Conservation (phyloP, 1,140 invertebrate species). For the Ceratina australensis region DNA sequence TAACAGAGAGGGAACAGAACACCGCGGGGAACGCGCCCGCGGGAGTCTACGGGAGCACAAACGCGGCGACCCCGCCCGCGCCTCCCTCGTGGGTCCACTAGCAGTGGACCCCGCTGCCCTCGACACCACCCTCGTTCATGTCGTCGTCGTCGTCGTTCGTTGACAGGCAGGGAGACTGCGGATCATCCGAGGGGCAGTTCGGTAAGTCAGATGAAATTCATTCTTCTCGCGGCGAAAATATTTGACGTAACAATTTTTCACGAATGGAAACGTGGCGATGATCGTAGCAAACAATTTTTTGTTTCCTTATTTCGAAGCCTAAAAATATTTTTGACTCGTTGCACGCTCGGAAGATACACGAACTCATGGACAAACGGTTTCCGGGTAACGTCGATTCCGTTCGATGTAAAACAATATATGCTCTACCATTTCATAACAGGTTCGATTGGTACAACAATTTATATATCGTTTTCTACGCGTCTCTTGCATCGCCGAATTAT, state of each 20-base stretch:
- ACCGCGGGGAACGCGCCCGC: slow-evolving; percentile 61
- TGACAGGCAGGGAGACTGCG: slow-evolving; percentile 65
- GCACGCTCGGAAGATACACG: not conserved
- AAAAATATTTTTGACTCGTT: not conserved
- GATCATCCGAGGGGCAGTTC: slow-evolving; percentile 64
- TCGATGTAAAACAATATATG: slow-evolving; percentile 61
- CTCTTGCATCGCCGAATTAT: slow-evolving; percentile 37
- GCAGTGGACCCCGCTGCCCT: slow-evolving; percentile 73
- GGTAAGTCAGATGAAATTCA: slow-evolving; percentile 65
- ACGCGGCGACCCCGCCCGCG: slow-evolving; percentile 80
- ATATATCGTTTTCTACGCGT: slow-evolving; percentile 54
- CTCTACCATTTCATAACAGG: slow-evolving; percentile 53
- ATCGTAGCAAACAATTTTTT: not conserved
- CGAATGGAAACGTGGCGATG: not conserved
- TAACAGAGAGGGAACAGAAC: no score
- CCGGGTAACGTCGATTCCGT: slow-evolving; percentile 44
- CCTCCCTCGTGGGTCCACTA: slow-evolving; percentile 86
- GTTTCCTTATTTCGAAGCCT: not conserved
- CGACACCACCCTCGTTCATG: slow-evolving; percentile 67
- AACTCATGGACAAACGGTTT: not conserved
- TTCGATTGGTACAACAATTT: slow-evolving; percentile 49
- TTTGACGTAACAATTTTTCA: no score
- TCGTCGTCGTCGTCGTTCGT: slow-evolving; percentile 50
- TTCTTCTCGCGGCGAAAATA: not conserved
- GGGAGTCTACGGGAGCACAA: slow-evolving; percentile 76